These are phyloP conservation scores for Lutjanus argentimaculatus DNA, from an alignment of 2,797 vertebrate species.

Conservation along the genomic window DNA sequence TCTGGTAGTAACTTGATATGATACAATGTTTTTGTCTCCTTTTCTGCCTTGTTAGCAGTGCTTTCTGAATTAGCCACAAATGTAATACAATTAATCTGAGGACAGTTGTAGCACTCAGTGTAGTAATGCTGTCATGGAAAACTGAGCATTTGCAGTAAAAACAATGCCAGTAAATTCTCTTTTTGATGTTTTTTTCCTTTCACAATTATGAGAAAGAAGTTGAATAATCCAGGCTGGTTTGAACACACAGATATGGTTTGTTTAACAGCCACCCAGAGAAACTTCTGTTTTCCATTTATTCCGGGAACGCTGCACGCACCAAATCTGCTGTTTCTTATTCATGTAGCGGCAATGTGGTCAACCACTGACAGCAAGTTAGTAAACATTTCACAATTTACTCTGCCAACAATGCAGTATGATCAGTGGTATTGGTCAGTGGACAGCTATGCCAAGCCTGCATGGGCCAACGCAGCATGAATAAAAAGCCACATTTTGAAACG, in stretches of 20 bases:
- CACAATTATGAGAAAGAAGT: constrained; percentile 8
- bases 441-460: constrained; percentile 20
- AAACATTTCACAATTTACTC: constrained; percentile 56
- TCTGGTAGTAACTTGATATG: background rate
- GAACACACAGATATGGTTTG: constrained; percentile 32
- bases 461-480: constrained; percentile 32
- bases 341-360: constrained; percentile 44
- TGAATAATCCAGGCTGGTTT: constrained; percentile 19
- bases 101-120: background rate
- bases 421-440: constrained; percentile 35
- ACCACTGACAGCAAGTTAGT: constrained; percentile 54
- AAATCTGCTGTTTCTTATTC: constrained; percentile 58
- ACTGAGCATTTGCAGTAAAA: constrained; percentile 9
- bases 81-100: constrained; percentile 3
- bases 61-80: constrained; percentile 16
- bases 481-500: constrained; percentile 29
- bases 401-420: constrained; percentile 43
- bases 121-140: constrained; percentile 26
- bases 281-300: constrained; percentile 51
- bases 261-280: constrained; percentile 22
- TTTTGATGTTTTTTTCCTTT: background rate
- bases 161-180: constrained; percentile 16
- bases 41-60: background rate
- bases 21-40: background rate
- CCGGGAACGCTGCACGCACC: constrained; percentile 11